Conservation (phyloP, 2,888 invertebrate genomes). For the Tanypteryx hageni region DNA sequence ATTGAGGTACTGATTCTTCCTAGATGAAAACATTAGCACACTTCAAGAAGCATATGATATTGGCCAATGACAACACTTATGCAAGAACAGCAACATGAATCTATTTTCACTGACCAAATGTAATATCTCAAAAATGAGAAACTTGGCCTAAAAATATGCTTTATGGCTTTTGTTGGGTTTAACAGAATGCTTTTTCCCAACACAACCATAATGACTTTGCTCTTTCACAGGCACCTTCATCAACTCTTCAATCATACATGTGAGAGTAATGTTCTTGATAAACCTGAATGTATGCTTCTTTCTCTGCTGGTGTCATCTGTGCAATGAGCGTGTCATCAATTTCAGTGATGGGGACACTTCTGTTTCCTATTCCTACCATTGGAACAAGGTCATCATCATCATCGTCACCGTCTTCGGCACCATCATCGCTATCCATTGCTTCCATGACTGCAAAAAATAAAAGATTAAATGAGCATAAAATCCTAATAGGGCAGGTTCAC, state of each 20-base stretch:
- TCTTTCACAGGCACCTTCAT: background rate
- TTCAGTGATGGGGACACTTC: constrained; percentile 87
- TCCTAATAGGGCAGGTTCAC: background rate
- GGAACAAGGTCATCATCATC: constrained; percentile 89
- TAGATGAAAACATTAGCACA: background rate
- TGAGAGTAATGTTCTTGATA: constrained; percentile 96
- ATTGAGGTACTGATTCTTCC: background rate
- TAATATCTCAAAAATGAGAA: no score
- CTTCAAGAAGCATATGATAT: background rate
- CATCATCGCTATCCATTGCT: constrained; percentile 84
- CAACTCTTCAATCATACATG: constrained; percentile 82
- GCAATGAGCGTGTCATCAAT: constrained; percentile 91
- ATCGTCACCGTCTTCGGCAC: constrained; percentile 82
- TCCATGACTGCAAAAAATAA: constrained; percentile 79
- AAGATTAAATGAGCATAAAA: background rate
- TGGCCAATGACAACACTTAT: no score
- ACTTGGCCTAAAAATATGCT: no score
- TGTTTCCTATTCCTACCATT: constrained; percentile 88
- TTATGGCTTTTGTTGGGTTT: no score
- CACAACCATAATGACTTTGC: background rate
- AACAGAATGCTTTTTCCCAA: no score
- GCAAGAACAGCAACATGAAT: no score
- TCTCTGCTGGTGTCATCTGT: constrained; percentile 93
- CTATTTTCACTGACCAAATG: no score
- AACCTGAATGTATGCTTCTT: constrained; percentile 94